A percentile compares a stretch with the other conserved stretches of the same genome.
These are phyloP conservation scores for Hydrolagus affinis DNA, from an alignment of 2,113 vertebrate genomes.

Conservation along the genomic window DNA sequence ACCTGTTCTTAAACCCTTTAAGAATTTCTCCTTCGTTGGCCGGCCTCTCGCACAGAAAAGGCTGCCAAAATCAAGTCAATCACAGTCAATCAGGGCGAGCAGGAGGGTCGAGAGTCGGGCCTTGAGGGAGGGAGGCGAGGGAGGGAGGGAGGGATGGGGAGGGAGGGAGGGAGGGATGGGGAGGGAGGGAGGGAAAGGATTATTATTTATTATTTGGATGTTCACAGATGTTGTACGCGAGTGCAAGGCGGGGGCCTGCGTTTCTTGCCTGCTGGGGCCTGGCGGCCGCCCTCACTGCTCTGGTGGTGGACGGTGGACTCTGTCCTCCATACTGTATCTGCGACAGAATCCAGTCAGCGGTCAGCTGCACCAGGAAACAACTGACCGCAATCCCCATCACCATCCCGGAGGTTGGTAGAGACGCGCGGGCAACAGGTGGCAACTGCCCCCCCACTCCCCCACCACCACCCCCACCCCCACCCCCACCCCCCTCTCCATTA, in stretches of 20 bases:
- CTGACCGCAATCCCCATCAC: conserved; percentile 60
- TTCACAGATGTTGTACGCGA: conserved; percentile 40
- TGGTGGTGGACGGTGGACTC: conserved; percentile 39
- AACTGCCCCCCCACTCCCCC: background rate
- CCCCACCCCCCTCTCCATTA: too few species aligned
- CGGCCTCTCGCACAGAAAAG: too few species aligned
- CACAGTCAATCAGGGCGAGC: background rate
- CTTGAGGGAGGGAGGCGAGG: too few species aligned
- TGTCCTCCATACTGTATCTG: conserved; percentile 74
- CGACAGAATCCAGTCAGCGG: conserved; percentile 65
- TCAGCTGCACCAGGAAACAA: conserved; percentile 70
- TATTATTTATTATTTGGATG: background rate
- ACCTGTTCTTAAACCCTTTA: too few species aligned
- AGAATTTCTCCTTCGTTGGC: too few species aligned
- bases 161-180: background rate
- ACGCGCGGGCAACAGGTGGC: background rate
- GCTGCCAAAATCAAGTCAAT: too few species aligned
- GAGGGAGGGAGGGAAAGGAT: background rate
- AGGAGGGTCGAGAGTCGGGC: background rate
- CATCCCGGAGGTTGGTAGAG: conserved; percentile 67
- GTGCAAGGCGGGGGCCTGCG: background rate
- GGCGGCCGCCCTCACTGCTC: conserved; percentile 33
- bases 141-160: background rate
- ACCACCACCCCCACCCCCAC: too few species aligned
- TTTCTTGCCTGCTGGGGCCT: conserved; percentile 31